These are phyloP conservation scores for Sebastes nivosus DNA, from an alignment of 2,797 vertebrate genomes.

Conservation along the genomic window DNA sequence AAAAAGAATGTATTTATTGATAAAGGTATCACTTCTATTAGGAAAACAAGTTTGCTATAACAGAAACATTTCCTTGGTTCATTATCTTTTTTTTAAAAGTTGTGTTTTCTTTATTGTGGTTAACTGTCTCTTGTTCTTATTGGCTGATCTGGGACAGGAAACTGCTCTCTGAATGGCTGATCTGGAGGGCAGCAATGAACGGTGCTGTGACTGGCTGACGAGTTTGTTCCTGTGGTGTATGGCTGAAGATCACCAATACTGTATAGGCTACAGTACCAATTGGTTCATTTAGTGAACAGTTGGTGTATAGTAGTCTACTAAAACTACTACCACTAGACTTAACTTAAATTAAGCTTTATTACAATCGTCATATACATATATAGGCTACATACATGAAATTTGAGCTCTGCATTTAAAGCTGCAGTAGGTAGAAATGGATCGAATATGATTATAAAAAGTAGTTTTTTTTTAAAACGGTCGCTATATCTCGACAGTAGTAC, in stretches of 20 bases:
- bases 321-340: too few relatives aligned
- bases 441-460: too few relatives aligned
- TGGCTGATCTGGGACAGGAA: background rate
- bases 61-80: background rate
- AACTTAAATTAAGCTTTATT: too few relatives aligned
- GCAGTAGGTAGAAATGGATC: too few relatives aligned
- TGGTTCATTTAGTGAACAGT: background rate
- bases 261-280: too few relatives aligned
- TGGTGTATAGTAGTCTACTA: background rate
- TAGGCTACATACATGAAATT: too few relatives aligned
- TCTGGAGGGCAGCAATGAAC: background rate
- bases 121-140: background rate
- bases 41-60: background rate
- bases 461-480: too few relatives aligned
- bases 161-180: conserved; percentile 1
- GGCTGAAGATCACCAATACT: background rate
- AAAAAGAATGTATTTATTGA: background rate
- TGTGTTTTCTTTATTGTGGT: background rate
- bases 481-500: too few relatives aligned
- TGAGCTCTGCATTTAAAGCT: too few relatives aligned
- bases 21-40: background rate
- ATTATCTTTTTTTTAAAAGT: background rate
- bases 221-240: background rate
- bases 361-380: too few relatives aligned
- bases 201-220: background rate